Evolutionary conservation across 2,113 vertebrate species (phyloP).

Genomic region (Tapirus terrestris): DNA sequence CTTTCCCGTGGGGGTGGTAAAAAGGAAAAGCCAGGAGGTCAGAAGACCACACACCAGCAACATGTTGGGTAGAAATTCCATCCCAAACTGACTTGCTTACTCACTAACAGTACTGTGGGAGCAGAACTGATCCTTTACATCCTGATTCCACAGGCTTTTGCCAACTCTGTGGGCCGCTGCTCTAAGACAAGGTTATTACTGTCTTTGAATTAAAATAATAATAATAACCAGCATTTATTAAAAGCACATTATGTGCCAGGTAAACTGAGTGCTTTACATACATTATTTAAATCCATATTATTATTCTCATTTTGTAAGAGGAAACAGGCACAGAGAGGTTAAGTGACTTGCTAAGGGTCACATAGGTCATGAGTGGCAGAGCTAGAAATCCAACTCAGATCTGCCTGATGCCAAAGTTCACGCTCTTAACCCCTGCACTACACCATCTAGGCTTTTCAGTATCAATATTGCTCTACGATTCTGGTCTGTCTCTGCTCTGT

Average conservation of each 20-base stretch:
- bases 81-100: not conserved
- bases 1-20: not conserved
- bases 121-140: not conserved
- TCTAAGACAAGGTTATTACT: not conserved
- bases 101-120: not conserved
- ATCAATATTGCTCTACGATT: rapidly evolving
- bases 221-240: not conserved
- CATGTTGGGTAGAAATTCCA: not conserved
- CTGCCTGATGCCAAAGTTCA: not conserved
- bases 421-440: rapidly evolving
- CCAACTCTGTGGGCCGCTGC: not conserved
- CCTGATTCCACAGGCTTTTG: not conserved
- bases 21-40: not conserved
- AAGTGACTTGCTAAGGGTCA: not conserved
- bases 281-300: not conserved
- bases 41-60: conserved; percentile 40
- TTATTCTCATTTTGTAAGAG: not conserved
- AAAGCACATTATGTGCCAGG: not conserved
- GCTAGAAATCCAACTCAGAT: not conserved
- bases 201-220: not conserved
- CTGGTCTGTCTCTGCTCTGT: not conserved
- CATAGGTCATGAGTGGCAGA: not conserved
- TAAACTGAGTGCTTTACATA: not conserved
- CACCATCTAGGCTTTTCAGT: rapidly evolving
- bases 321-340: not conserved